Percentiles rank a stretch among this genome's conserved stretches.
These are phyloP conservation scores for Callionymus lyra DNA, from an alignment of 2,113 vertebrate species.

Conservation along the genomic window DNA sequence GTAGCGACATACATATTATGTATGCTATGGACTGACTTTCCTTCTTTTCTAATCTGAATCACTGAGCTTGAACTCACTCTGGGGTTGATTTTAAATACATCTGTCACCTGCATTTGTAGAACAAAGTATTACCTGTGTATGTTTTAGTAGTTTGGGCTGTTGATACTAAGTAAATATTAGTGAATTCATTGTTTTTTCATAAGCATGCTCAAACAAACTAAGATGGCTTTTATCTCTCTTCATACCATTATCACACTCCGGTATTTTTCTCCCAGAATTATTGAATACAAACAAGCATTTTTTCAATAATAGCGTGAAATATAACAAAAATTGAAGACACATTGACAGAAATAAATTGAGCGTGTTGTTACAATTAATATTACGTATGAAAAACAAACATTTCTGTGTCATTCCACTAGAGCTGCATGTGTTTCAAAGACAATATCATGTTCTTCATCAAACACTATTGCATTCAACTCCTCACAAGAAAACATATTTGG, in stretches of 20 bases:
- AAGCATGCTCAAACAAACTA: conserved; percentile 50
- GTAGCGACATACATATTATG: no score
- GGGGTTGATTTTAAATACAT: no score
- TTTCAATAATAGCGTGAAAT: no score
- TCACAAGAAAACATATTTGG: conserved; percentile 21
- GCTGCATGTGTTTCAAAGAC: conserved; percentile 2
- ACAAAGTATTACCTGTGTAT: not conserved
- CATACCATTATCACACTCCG: conserved; percentile 10
- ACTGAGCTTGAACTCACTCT: no score
- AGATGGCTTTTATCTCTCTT: conserved; percentile 28
- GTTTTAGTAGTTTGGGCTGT: conserved; percentile 20
- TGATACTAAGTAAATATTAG: conserved; percentile 24
- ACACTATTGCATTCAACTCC: conserved; percentile 33
- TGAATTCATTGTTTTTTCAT: conserved; percentile 31
- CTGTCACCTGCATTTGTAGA: no score
- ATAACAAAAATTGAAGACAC: not conserved
- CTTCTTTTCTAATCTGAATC: no score
- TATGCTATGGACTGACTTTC: no score
- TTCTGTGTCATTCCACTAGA: not conserved
- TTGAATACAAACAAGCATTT: no score
- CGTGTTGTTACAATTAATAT: no score
- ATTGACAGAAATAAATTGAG: conserved; percentile 27
- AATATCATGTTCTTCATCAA: conserved; percentile 19
- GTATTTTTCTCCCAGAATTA: no score
- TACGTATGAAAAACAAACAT: conserved; percentile 29